phyloP scores from a whole-genome alignment of 2,797 vertebrate species.

The Malurus splendens region DNA sequence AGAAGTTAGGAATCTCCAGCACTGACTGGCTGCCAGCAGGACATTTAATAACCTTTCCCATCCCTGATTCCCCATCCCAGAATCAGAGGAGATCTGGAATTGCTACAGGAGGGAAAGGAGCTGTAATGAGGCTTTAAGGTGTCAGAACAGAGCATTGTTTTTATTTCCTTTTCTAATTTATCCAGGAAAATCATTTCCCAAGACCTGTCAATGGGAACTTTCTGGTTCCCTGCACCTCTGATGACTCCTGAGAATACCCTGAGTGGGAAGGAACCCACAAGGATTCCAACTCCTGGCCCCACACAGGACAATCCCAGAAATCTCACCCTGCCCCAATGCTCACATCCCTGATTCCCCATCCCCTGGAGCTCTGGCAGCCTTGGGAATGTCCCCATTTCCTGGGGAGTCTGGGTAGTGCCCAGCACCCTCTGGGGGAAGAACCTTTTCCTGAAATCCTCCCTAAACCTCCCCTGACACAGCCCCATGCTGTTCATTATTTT shows the following conservation, averaged over 20 bases:
- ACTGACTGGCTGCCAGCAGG: neutral
- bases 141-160: rapidly evolving
- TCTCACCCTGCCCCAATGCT: rapidly evolving
- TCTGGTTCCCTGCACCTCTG: neutral
- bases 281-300: neutral
- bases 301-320: neutral
- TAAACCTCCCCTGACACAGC: neutral
- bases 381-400: neutral
- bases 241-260: no score
- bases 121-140: neutral
- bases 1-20: neutral
- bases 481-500: rapidly evolving
- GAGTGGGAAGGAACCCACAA: neutral
- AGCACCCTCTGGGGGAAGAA: no score
- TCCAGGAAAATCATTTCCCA: neutral
- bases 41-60: neutral
- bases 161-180: neutral
- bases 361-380: neutral
- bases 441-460: no score
- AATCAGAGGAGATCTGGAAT: neutral
- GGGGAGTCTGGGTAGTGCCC: neutral
- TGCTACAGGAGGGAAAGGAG: neutral
- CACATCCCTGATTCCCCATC: no score
- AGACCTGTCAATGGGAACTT: neutral
- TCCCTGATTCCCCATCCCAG: neutral